Evolutionary conservation across 2,797 vertebrate species (phyloP).

Genomic region (Pantherophis alleghaniensis): DNA sequence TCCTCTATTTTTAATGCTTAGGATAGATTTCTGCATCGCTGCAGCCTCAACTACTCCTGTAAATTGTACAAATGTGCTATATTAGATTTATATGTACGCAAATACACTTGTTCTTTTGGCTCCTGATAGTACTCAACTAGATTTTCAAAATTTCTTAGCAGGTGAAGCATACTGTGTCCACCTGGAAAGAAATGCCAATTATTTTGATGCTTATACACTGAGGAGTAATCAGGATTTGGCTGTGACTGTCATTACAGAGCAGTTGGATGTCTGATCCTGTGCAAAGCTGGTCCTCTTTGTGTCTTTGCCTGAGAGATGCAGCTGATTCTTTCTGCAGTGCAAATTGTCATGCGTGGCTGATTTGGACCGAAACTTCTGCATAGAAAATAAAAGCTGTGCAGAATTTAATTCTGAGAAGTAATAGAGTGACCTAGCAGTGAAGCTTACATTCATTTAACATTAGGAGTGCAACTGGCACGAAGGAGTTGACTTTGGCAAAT

Average conservation of each 20-base stretch:
- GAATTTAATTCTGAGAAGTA: not conserved
- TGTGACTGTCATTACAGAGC: not conserved
- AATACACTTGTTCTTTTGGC: not conserved
- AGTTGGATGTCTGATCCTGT: not conserved
- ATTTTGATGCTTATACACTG: not conserved
- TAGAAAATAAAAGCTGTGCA: not conserved
- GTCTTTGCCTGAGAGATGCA: not conserved
- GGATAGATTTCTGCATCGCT: not conserved
- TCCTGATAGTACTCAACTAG: not conserved
- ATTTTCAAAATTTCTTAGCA: not conserved
- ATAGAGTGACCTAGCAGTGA: not conserved
- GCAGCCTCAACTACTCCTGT: not conserved
- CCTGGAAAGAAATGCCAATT: not conserved
- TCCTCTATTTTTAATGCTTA: not conserved
- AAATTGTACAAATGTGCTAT: not conserved
- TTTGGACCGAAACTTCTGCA: conserved; percentile 11
- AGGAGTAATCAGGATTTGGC: not conserved
- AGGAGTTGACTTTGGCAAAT: not conserved
- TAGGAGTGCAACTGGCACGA: too few relatives aligned
- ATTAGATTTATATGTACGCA: not conserved
- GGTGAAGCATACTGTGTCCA: not conserved
- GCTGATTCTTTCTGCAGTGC: not conserved
- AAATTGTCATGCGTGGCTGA: conserved; percentile 11
- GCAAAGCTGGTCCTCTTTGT: not conserved
- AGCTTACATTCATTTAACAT: not conserved